Base-by-base conservation (phyloP, 2,797 vertebrate species). In the Cyprinodon diabolis region DNA sequence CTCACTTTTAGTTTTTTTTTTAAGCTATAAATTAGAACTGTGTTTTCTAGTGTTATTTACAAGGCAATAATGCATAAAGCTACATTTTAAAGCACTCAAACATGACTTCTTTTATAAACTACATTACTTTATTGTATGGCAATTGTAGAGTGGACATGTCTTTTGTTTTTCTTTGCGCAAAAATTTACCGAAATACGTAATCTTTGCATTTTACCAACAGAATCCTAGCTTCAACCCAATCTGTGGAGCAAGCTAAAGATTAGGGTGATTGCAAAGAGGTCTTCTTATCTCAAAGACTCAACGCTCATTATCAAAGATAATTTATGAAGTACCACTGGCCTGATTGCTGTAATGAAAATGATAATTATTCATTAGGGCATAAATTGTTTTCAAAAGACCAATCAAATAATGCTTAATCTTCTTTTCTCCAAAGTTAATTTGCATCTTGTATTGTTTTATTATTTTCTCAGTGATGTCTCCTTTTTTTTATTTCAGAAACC, bases 1-100 rank as follows among this genome's bases (percentile, higher is more conserved):
- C 70, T 75, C 70, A 76, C 70, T 72, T 78, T 77, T 55, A 60
- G 54, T 66, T 66, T 81, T 75, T 66, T 81, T 75, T 84, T 84
- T 74, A 74, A 84, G 84, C 76, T 66, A 66, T 80, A 78, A 69
- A 76, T 35, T 51, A 84, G 80, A 72, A 75, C 13, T 5, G 52
- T 72, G 25, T 23, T 14, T 17, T 40, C 37, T 62, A 74, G 40
- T 62, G 70, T 37, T 47, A 77, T 66, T 49, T 66, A 17, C 45
- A 62, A 78, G 67, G 70, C 75, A 81, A 68, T 62, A 57, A 74
- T 81, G 80, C 75, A 71, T 86, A 69, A 78, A 68, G 83, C 74
- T 83, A 48, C 72, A 80, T 68, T 66, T 40, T 76, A 82, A 84
- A 86, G 52, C 77, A 74, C 69, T 86, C 73, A 86, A 80, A 72